Base-by-base conservation (phyloP, 2,797 vertebrate genomes). In the Pachyuromys duprasi region DNA sequence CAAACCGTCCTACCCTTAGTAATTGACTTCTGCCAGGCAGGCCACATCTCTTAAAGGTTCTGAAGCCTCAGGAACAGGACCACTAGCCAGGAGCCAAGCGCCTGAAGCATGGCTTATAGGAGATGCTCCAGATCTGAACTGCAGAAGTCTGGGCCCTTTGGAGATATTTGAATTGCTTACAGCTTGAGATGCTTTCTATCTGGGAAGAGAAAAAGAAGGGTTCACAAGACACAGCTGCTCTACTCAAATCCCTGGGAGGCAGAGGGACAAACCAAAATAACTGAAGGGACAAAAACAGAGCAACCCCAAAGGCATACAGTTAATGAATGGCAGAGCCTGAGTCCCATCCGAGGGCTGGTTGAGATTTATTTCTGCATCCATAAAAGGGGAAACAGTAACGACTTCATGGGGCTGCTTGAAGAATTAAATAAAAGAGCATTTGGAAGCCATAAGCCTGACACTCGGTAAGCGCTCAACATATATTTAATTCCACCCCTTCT, bases 361-460 rank as follows among this genome's bases (percentile, higher is more conserved):
- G 28, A 89, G n/a, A 91, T 86, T 93, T 93, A 81, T 76, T 88
- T 75, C 87, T 93, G 65, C 17, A n/a, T 63, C 39, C 12, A 74
- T 81, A 91, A 93, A 79, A 74, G 18, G 31, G 60, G 74, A 93
- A 94, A 92, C 45, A 84, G 67, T 67, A 76, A 74, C 18, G 5
- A 13, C 31, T 87, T 92, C 57, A 60, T 22, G 70, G 84, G 76
- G 33, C 63, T 90, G 60, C 39, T 11, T 5, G 42, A 39, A 95
- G 63, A 62, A 83, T 91, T 90, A 86, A 90, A 42, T 87, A 45
- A 91, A 87, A 74, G 55, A 65, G 76, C 72, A 49, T 90, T 96
- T 95, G 92, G 84, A 95, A 93, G 55, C 90, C n/a, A 86, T 60
- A 81, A 86, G 42, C 76, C 88, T 79, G 87, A 82, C 33, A 62